A percentile compares a stretch with the other conserved stretches of the same genome.
These are phyloP conservation scores for Ceyx margarethae DNA, from an alignment of 2,113 vertebrate genomes.

Conservation along the genomic window DNA sequence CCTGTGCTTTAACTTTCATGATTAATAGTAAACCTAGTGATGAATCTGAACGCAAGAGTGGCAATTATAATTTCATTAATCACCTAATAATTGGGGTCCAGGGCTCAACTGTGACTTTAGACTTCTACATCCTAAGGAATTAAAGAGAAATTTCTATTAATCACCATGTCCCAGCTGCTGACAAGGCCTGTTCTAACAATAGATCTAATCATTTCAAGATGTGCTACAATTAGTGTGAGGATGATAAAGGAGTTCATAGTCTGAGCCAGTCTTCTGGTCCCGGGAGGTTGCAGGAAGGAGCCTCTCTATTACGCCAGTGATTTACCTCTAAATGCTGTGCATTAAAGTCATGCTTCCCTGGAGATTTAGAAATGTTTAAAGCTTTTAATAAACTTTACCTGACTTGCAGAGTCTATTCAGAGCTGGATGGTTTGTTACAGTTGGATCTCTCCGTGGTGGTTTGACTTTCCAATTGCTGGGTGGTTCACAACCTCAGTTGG, in stretches of 20 bases:
- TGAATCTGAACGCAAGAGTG: conserved; percentile 69
- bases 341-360: conserved; percentile 71
- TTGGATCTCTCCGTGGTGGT: not conserved
- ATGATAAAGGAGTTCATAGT: conserved; percentile 83
- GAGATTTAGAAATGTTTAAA: conserved; percentile 77
- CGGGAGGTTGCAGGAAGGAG: conserved; percentile 55
- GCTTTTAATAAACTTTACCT: conserved; percentile 78
- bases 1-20: conserved; percentile 39
- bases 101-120: conserved; percentile 76
- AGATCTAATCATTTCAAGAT: conserved; percentile 71
- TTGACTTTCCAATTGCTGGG: not conserved
- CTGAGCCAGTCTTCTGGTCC: conserved; percentile 77
- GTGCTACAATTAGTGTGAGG: conserved; percentile 81
- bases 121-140: conserved; percentile 77
- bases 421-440: not conserved
- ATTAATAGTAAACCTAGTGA: conserved; percentile 75
- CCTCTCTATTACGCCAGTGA: conserved; percentile 76
- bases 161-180: conserved; percentile 62
- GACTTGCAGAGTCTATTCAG: not conserved
- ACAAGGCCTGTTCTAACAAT: conserved; percentile 84
- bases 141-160: conserved; percentile 76
- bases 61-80: conserved; percentile 85
- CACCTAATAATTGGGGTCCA: conserved; percentile 81
- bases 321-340: conserved; percentile 76
- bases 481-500: rapidly evolving